Percentiles rank a stretch among this genome's conserved stretches.
phyloP scores from a whole-genome alignment of 2,888 invertebrate genomes.

The Ethmia dodecea region DNA sequence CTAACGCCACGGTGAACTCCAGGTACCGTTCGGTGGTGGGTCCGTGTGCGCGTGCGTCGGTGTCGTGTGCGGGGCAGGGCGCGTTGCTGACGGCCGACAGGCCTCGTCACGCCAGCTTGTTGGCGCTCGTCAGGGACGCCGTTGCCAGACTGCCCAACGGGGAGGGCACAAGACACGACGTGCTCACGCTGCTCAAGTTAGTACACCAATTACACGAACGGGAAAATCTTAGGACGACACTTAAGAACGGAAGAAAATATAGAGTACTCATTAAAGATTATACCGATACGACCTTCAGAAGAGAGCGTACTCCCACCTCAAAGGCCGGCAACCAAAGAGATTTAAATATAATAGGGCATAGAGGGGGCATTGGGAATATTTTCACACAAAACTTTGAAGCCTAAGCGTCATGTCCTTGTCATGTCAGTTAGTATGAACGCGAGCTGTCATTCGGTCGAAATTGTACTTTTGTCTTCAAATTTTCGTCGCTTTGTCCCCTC shows the following conservation, averaged over 20 bases:
- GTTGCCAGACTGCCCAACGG: slow-evolving; percentile 96
- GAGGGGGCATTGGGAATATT: too few species aligned
- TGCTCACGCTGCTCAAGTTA: slow-evolving; percentile 87
- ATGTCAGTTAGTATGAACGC: too few species aligned
- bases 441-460: too few species aligned
- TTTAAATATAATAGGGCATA: too few species aligned
- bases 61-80: slow-evolving; percentile 87
- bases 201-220: slow-evolving; percentile 10
- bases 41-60: slow-evolving; percentile 36
- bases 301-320: too few species aligned
- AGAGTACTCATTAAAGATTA: neutral
- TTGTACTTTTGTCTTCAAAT: too few species aligned
- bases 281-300: neutral
- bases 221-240: neutral
- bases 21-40: slow-evolving; percentile 59
- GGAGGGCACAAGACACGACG: slow-evolving; percentile 94
- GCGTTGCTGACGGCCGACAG: slow-evolving; percentile 89
- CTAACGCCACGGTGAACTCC: too few species aligned
- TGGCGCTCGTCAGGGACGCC: slow-evolving; percentile 95
- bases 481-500: too few species aligned
- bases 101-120: slow-evolving; percentile 93
- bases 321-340: too few species aligned
- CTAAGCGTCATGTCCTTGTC: too few species aligned
- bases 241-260: neutral
- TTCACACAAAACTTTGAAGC: too few species aligned